phyloP scores from a whole-genome alignment of 1,140 invertebrate species.

The Lepidurus packardi region DNA sequence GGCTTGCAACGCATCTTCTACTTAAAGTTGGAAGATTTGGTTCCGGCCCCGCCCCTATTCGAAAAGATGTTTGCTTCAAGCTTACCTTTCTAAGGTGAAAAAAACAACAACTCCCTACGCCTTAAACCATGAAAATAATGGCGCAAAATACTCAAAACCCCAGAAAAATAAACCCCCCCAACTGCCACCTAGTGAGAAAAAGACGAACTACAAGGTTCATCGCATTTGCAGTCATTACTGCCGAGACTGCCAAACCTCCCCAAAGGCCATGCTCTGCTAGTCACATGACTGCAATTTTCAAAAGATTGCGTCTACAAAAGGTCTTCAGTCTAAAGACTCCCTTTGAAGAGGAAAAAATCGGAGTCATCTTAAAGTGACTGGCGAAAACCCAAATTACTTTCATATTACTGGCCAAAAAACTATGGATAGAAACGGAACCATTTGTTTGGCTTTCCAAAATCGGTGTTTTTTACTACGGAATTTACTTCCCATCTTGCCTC shows the following conservation, averaged over 20 bases:
- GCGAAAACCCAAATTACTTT: background rate
- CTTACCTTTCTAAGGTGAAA: conserved; percentile 69
- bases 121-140: background rate
- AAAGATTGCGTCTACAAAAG: too few relatives aligned
- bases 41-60: conserved; percentile 83
- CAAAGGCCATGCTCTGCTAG: background rate
- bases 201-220: too few relatives aligned
- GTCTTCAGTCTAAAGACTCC: too few relatives aligned
- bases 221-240: background rate
- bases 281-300: background rate
- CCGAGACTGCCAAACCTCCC: background rate
- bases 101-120: background rate
- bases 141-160: conserved; percentile 5
- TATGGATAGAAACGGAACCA: background rate
- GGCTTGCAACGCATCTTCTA: conserved; percentile 91
- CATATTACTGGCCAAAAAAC: background rate
- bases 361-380: background rate
- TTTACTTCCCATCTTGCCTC: background rate
- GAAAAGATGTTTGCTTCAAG: conserved; percentile 91
- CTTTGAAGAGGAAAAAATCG: too few relatives aligned
- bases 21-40: conserved; percentile 84
- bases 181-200: too few relatives aligned
- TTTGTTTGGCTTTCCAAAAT: background rate
- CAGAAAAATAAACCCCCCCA: background rate
- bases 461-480: background rate